Evolutionary conservation across 2,797 vertebrate species (phyloP), one percentile per base, ranked within the genome.

Genomic region (Catostomus latipinnis): DNA sequence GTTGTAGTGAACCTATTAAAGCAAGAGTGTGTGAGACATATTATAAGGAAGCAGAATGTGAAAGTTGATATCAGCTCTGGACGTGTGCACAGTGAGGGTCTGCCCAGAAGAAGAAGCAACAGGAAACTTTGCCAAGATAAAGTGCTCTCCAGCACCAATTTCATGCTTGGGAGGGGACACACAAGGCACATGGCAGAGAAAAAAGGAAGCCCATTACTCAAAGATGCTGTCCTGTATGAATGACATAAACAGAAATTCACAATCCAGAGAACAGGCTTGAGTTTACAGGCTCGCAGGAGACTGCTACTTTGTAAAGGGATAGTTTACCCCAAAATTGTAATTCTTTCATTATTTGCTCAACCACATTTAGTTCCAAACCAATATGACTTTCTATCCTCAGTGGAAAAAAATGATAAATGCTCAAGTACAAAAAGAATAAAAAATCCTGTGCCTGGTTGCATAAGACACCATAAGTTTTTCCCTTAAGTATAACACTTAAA

Each of bases 41-140:
- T 43, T 49, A 61, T 53, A 82, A 48, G 65, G 43, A 78, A 73
- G 49, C 62, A 72, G 61, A 53, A 52, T 65, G 46, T 48, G 56
- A 82, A 72, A 77, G 68, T 14, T 0, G 45, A 49, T 50, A 60
- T 58, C 34, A 60, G 54, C n/a, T 78, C 48, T 62, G 62, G 57
- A 76, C 61, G 61, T 80, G 22, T 58, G 12, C 46, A 63, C 18
- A 63, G 49, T 52, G 48, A 13, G 8, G 57, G 43, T 61, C n/a
- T 49, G 70, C 63, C 54, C 62, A n/a, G 14, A 46, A 68, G 53
- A 60, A 54, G 65, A 76, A 58, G 74, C 85, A 84, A 62, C 87
- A 84, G 88, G 86, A 90, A 89, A 78, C 85, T 67, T 71, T 77
- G 82, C 84, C 13, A 54, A 87, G 84, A 89, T 90, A 88, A 84